Percentiles rank a stretch among this genome's conserved stretches.
Evolutionary conservation across 2,797 vertebrate species (phyloP).

Genomic region (Orientallactaga sibirica): DNA sequence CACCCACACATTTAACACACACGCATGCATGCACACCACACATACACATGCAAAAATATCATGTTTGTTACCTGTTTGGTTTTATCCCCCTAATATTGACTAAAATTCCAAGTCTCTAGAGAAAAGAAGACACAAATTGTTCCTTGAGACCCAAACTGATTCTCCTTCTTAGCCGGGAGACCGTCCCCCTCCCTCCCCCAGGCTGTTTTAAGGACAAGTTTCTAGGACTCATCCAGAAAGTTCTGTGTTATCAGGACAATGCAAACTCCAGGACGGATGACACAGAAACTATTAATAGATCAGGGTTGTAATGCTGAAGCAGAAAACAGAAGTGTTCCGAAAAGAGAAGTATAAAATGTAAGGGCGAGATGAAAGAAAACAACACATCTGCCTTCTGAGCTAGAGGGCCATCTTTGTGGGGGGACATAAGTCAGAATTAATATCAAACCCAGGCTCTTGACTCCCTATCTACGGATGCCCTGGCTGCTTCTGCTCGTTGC

Average conservation of each 20-base stretch:
- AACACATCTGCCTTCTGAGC: neutral
- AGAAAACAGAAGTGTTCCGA: constrained; percentile 86
- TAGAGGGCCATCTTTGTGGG: neutral
- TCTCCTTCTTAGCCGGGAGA: neutral
- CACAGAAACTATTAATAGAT: constrained; percentile 80
- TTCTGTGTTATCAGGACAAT: neutral
- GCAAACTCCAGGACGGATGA: neutral
- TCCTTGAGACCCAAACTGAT: neutral
- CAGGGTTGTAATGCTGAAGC: constrained; percentile 35
- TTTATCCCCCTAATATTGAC: constrained; percentile 9
- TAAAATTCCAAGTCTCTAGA: constrained; percentile 25
- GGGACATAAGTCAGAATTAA: constrained; percentile 59
- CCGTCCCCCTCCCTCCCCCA: neutral
- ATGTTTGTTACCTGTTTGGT: neutral
- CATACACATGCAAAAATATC: neutral
- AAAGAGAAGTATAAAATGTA: constrained; percentile 80
- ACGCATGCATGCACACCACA: too few species aligned
- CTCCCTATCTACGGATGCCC: constrained; percentile 17
- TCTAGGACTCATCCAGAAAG: constrained; percentile 21
- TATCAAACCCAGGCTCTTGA: neutral
- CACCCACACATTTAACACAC: too few species aligned
- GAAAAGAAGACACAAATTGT: neutral
- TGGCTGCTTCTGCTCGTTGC: neutral
- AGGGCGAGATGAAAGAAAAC: constrained; percentile 57
- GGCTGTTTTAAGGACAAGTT: neutral